Evolutionary conservation across 1,140 invertebrate genomes (phyloP), one percentile per base, ranked within the genome.

Genomic region (Apocrypta bakeri): DNA sequence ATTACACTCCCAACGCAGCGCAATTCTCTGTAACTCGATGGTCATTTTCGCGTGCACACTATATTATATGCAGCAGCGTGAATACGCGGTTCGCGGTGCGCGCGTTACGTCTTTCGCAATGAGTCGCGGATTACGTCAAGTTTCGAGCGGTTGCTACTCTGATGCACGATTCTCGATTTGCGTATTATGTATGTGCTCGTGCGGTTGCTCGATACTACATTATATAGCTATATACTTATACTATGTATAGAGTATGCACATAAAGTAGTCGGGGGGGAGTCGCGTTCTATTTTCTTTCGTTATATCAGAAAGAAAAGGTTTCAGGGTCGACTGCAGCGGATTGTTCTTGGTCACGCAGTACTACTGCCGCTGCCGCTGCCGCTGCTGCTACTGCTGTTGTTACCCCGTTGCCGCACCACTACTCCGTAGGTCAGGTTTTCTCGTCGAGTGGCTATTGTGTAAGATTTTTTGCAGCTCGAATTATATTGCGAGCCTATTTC

Each of bases 241-340:
- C n/a, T n/a, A n/a, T n/a, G n/a, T n/a, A 37, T 37, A 9, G 33
- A 4, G 9, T 37, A 37, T 4, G 33, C 33, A 9, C 33, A 9
- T 9, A 37, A 37, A 37, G 33, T 37, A 9, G 21, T 24, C 9
- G 76, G 17, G 31, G 42, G 63, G 68, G 17, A 17, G 68, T 2
- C 69, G 48, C 78, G 79, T 80, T 74, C 69, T 2, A 74, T 74
- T 74, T 81, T 81, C 69, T 74, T 64, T 21, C 31, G n/a, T 40
- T 74, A 29, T 73, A 74, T 74, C 79, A 63, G 71, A 81, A 48
- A 64, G 71, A 74, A 74, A 74, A 66, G 79, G n/a, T 42, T 74
- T 81, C 79, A 81, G 79, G 79, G 79, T 74, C 79, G 71, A 29
- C n/a, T 9, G 17, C 11, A 9, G n/a, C 21, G 75, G 63, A 42